Evolutionary conservation across 2,797 vertebrate genomes (phyloP).

Genomic region (Gallinago stenura): DNA sequence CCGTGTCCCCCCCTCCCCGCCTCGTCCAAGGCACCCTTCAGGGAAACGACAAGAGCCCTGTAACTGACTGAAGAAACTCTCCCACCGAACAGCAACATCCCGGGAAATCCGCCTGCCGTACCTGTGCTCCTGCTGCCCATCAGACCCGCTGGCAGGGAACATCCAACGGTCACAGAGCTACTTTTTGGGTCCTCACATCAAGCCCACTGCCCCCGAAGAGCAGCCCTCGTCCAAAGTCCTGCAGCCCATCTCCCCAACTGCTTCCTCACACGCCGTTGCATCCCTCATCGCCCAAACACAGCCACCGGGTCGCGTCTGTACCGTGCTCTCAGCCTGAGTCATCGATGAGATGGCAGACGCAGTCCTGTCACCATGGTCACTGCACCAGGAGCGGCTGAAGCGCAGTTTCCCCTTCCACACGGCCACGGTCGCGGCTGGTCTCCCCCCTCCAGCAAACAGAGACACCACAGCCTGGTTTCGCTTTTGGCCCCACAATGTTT

Average conservation of each 20-base stretch:
- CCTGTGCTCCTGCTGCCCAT: background rate
- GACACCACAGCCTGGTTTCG: rapidly evolving
- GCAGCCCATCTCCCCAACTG: rapidly evolving
- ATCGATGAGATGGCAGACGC: rapidly evolving
- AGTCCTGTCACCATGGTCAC: background rate
- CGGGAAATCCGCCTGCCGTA: rapidly evolving
- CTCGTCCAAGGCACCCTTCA: background rate
- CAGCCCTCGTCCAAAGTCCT: background rate
- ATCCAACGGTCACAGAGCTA: rapidly evolving
- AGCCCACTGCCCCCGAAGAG: background rate
- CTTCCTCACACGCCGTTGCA: rapidly evolving
- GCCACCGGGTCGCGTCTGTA: rapidly evolving
- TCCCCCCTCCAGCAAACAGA: background rate
- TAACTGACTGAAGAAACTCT: background rate
- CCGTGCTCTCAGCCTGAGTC: background rate
- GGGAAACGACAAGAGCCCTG: background rate
- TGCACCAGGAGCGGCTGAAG: background rate
- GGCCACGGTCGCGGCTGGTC: rapidly evolving
- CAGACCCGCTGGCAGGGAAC: rapidly evolving
- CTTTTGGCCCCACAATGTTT: background rate
- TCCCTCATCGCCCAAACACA: rapidly evolving
- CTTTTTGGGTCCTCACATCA: rapidly evolving
- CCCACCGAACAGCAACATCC: background rate
- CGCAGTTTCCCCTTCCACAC: background rate
- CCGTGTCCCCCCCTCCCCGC: too few relatives aligned